These are phyloP conservation scores for Pimephales promelas DNA, from an alignment of 2,113 vertebrate genomes.

Conservation along the genomic window DNA sequence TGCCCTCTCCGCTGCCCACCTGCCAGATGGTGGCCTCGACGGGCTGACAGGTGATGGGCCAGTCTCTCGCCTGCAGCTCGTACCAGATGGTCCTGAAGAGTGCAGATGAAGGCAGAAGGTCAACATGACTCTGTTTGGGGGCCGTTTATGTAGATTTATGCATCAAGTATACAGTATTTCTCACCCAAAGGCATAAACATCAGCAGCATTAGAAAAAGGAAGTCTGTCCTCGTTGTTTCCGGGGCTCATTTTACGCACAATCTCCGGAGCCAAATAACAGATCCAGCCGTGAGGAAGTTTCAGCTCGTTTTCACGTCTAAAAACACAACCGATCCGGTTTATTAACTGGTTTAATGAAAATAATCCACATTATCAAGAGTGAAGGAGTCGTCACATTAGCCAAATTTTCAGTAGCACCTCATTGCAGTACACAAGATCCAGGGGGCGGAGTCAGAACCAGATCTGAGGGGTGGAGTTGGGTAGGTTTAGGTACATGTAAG, in stretches of 20 bases:
- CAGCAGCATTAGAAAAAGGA: slow-evolving; percentile 93
- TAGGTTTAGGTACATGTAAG: too few relatives aligned
- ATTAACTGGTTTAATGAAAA: neutral
- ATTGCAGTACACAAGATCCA: too few relatives aligned
- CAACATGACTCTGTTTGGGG: neutral
- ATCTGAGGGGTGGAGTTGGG: too few relatives aligned
- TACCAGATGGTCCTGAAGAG: slow-evolving; percentile 92
- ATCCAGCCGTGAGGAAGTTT: slow-evolving; percentile 96
- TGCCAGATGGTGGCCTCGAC: slow-evolving; percentile 97
- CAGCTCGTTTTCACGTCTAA: slow-evolving; percentile 92
- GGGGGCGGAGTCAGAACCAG: too few relatives aligned
- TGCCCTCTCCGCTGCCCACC: slow-evolving; percentile 94
- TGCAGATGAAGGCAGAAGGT: neutral
- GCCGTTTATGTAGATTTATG: too few relatives aligned
- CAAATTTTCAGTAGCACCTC: too few relatives aligned
- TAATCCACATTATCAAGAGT: neutral
- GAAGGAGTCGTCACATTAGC: too few relatives aligned
- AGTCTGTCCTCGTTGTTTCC: slow-evolving; percentile 93
- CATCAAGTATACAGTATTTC: slow-evolving; percentile 48
- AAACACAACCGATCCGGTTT: neutral
- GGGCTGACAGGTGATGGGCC: slow-evolving; percentile 93
- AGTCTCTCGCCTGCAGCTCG: slow-evolving; percentile 94
- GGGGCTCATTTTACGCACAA: slow-evolving; percentile 92
- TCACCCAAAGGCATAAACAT: slow-evolving; percentile 97
- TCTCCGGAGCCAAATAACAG: slow-evolving; percentile 95